Conservation (phyloP, 2,113 vertebrate genomes). For the Typhlomys cinereus region DNA sequence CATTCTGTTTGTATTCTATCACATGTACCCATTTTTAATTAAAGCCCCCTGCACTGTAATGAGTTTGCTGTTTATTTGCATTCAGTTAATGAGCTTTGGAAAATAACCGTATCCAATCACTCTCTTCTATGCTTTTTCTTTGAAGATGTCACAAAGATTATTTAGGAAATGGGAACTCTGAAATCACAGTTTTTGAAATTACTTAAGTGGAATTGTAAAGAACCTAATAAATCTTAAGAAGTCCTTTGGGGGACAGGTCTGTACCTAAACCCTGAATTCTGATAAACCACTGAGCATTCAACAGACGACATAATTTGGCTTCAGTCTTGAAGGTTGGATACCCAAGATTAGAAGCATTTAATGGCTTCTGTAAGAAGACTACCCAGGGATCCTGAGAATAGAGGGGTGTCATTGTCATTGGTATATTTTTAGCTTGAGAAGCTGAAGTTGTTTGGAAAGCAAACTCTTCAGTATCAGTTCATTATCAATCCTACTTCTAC, state of each 20-base stretch:
- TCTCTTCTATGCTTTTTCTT: neutral
- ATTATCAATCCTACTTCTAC: too few relatives aligned
- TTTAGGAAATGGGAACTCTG: neutral
- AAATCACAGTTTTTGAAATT: neutral
- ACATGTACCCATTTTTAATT: slow-evolving; percentile 65
- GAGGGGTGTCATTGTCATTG: neutral
- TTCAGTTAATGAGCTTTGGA: slow-evolving; percentile 56
- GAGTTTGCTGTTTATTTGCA: slow-evolving; percentile 56
- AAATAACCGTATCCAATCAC: neutral
- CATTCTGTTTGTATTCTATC: slow-evolving; percentile 54
- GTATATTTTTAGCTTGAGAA: neutral
- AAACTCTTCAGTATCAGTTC: neutral
- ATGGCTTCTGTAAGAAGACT: neutral
- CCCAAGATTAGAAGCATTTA: neutral
- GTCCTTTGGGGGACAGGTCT: neutral
- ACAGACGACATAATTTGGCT: neutral
- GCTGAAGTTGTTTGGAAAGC: neutral
- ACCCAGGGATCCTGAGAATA: neutral
- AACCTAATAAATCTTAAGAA: neutral
- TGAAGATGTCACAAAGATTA: slow-evolving; percentile 16
- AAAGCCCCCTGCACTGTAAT: slow-evolving; percentile 50
- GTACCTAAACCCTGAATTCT: neutral
- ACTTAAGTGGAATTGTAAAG: neutral
- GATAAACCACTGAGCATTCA: neutral
- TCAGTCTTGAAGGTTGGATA: neutral